A percentile compares a stretch with the other conserved stretches of the same genome.
Evolutionary conservation across 2,113 vertebrate species (phyloP).

Genomic region (Mystacornis crossleyi): DNA sequence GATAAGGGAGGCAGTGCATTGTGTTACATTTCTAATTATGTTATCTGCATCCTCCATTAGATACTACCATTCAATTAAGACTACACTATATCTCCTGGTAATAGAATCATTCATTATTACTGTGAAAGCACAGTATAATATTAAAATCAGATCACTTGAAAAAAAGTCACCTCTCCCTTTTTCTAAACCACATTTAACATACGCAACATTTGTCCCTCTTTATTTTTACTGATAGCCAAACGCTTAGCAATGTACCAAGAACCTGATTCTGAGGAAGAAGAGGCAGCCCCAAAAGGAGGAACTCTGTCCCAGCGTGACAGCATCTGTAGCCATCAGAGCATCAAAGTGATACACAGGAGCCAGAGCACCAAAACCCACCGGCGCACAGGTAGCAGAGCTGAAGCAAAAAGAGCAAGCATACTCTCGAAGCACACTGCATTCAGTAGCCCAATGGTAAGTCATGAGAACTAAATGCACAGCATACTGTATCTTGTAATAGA

Average conservation of each 20-base stretch:
- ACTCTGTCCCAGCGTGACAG: conserved; percentile 85
- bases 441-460: conserved; percentile 96
- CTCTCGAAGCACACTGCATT: conserved; percentile 94
- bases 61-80: neutral
- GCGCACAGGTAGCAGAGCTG: conserved; percentile 87
- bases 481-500: neutral
- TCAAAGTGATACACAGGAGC: conserved; percentile 81
- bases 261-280: conserved; percentile 92
- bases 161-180: neutral
- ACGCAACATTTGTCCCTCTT: neutral
- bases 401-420: conserved; percentile 91
- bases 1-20: neutral
- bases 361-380: conserved; percentile 92
- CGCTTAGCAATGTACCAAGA: conserved; percentile 95
- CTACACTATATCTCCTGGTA: neutral
- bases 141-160: neutral
- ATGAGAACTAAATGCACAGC: neutral
- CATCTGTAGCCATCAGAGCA: conserved; percentile 85
- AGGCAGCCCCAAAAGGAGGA: conserved; percentile 77
- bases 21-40: conserved; percentile 7
- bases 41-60: neutral
- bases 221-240: conserved; percentile 73
- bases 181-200: neutral
- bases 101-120: neutral
- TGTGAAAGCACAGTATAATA: neutral